Conservation (phyloP, 2,888 invertebrate species). For the Choreutis nemorana region DNA sequence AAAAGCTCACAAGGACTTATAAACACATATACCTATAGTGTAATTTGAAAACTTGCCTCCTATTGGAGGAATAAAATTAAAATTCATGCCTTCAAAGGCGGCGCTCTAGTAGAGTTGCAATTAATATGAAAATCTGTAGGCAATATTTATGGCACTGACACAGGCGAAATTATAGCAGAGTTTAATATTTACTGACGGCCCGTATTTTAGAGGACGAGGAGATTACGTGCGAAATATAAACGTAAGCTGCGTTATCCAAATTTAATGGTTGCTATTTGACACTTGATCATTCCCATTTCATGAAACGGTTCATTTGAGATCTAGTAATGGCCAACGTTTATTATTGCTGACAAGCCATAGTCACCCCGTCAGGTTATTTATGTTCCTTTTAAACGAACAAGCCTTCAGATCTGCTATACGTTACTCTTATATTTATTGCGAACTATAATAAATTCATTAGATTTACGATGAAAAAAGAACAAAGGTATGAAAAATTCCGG, state of each 20-base stretch:
- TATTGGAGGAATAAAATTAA: conserved; percentile 42
- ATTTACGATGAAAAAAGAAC: neutral
- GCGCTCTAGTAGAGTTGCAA: conserved; percentile 36
- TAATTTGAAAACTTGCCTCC: conserved; percentile 17
- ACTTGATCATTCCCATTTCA: conserved; percentile 37
- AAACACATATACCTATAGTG: neutral
- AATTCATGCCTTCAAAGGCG: conserved; percentile 36
- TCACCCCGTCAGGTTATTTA: conserved; percentile 2
- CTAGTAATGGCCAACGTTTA: conserved; percentile 28
- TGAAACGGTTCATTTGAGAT: conserved; percentile 30
- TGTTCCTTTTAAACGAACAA: neutral
- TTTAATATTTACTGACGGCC: conserved; percentile 54
- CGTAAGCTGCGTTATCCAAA: conserved; percentile 38
- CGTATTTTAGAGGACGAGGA: conserved; percentile 49
- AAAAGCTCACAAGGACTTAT: neutral
- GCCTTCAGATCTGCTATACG: neutral
- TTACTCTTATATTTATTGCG: neutral
- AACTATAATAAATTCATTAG: neutral
- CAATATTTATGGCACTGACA: conserved; percentile 51
- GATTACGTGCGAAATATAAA: conserved; percentile 51
- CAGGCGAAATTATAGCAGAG: conserved; percentile 42
- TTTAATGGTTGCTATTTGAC: conserved; percentile 46
- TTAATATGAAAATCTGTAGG: conserved; percentile 51
- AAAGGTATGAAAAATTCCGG: neutral
- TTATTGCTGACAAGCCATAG: conserved; percentile 23